Base-by-base conservation (phyloP, 2,113 vertebrate species). In the Periophthalmodon schlosseri region DNA sequence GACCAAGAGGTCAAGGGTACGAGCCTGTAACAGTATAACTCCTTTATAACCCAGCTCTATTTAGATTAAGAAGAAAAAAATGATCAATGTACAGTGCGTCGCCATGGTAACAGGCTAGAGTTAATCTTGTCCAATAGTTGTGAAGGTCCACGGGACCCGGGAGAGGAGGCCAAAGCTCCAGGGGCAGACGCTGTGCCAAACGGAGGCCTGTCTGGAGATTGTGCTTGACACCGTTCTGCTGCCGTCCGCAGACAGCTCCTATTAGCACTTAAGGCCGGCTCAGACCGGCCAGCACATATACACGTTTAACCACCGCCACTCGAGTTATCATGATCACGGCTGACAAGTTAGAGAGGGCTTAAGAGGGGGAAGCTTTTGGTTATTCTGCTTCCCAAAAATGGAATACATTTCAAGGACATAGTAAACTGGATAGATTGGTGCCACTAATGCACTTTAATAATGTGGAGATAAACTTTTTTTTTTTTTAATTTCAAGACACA, bases 131-230 rank as follows among this genome's bases (percentile, higher is more conserved):
- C 70, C 64, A 75, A 77, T 83, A 70, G 75, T 76, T 74, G 69
- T 73, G 80, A 87, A 88, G 75, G 85, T 88, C 80, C 57, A 58
- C 2, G 77, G 79, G 68, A 76, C 80, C 28, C 69, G 74, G 68
- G 78, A 82, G 75, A 81, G 57, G 61, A 74, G 69, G 71, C 73
- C 78, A 70, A 86, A 86, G 75, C 86, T 84, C 84, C 88, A 75
- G 79, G 84, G 58, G 72, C 77, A 73, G 75, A 80, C 79, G 75
- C 49, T 74, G 72, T 80, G 89, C 92, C 92, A 93, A 92, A 87
- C 91, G 84, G 90, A 88, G 87, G 82, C 86, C 90, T 86, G 88
- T 90, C 87, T 84, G 85, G 84, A 84, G 88, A 93, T 91, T 92
- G 90, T 57, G 76, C 83, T 67, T 91, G 91, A 93, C 91, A 86